These are phyloP conservation scores for Botia almorhae DNA, from an alignment of 2,797 vertebrate species.

Conservation along the genomic window DNA sequence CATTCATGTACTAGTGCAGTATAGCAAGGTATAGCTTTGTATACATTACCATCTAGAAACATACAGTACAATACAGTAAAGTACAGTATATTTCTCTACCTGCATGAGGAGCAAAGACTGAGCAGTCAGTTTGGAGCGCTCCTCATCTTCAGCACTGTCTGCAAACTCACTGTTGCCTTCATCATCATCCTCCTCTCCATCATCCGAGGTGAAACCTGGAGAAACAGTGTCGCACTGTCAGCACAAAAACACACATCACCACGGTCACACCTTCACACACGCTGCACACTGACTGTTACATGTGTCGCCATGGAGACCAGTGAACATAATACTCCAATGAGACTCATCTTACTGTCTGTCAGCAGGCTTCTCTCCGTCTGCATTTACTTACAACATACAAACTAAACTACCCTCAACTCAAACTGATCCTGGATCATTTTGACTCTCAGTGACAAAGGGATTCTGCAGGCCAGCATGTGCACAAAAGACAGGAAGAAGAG, in stretches of 20 bases:
- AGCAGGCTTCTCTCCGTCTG: background rate
- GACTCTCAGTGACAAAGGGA: slow-evolving; percentile 22
- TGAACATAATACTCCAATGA: slow-evolving; percentile 29
- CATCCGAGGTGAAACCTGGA: slow-evolving; percentile 69
- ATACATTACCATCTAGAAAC: no score
- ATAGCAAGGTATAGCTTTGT: background rate
- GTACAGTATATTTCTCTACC: slow-evolving; percentile 52
- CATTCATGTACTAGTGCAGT: no score
- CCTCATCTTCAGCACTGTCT: slow-evolving; percentile 77
- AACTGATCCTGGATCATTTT: background rate
- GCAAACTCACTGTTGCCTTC: slow-evolving; percentile 73
- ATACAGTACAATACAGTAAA: background rate
- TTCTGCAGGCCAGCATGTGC: background rate
- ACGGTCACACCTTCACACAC: background rate
- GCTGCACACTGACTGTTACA: background rate
- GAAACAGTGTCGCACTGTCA: background rate
- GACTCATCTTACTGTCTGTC: slow-evolving; percentile 36
- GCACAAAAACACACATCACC: background rate
- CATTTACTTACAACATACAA: background rate
- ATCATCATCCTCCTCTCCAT: slow-evolving; percentile 67
- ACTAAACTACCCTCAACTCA: background rate
- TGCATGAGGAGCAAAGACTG: slow-evolving; percentile 52
- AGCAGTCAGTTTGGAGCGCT: slow-evolving; percentile 58
- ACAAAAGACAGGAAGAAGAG: slow-evolving; percentile 7
- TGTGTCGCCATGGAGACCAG: slow-evolving; percentile 19